These are phyloP conservation scores for Panagrolaimus sp. DNA, from an alignment of 1,140 invertebrate species.

Conservation along the genomic window DNA sequence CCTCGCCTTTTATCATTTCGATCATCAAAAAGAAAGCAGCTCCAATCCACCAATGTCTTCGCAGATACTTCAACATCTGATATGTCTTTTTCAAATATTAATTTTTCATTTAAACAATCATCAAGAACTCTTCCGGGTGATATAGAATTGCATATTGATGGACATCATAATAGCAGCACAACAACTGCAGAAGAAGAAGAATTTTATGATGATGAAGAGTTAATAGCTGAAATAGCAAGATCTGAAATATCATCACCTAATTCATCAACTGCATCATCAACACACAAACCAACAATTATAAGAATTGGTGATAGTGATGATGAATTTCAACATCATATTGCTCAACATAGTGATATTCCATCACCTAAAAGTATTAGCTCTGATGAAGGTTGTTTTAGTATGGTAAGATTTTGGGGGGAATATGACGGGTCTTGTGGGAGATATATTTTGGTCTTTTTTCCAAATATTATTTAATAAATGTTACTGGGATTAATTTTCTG, in stretches of 20 bases:
- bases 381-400: not conserved
- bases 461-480: too few relatives aligned
- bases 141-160: not conserved
- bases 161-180: too few relatives aligned
- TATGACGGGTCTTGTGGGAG: too few relatives aligned
- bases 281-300: constrained; percentile 2
- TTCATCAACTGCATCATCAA: not conserved
- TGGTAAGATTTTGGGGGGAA: constrained; percentile 8
- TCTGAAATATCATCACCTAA: not conserved
- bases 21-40: not conserved
- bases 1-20: constrained; percentile 42
- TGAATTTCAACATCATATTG: not conserved
- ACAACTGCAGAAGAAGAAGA: constrained; percentile 15
- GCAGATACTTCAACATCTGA: not conserved
- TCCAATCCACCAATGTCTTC: not conserved
- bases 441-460: too few relatives aligned
- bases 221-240: not conserved
- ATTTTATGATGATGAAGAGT: constrained; percentile 6
- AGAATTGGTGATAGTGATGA: constrained; percentile 19
- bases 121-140: constrained; percentile 33
- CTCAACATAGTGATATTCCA: too few relatives aligned
- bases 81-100: not conserved
- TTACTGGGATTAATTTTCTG: too few relatives aligned
- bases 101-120: constrained; percentile 29
- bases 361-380: constrained; percentile 7